Base-by-base conservation (phyloP, 1,140 invertebrate genomes). In the Ostrea edulis region DNA sequence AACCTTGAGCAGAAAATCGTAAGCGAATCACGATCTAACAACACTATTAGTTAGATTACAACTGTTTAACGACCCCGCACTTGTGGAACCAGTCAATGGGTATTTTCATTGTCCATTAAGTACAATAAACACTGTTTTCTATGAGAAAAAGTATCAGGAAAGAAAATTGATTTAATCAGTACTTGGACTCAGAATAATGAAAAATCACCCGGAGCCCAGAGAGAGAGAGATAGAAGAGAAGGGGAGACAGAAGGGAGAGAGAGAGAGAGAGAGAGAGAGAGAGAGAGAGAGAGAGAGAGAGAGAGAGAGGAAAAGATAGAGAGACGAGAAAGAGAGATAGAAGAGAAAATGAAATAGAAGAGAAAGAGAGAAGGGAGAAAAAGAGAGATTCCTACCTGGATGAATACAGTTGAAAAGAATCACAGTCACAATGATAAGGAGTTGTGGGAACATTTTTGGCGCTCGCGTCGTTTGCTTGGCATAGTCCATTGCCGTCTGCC, bases 81-180 rank as follows among this genome's bases (percentile, higher is more conserved):
- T n/a, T 17, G 20, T 20, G 17, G 55, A 62, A 62, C 55, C n/a
- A n/a, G n/a, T n/a, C n/a, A 17, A n/a, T 20, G 55, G n/a, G 7
- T 62, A 62, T 62, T 20, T 62, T 62, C 8, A 62, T 62, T 62
- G 14, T 62, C n/a, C n/a, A 62, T 17, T 29, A 29, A 29, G 22
- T 29, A 77, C 68, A 77, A 35, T 35, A 29, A 77, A 25, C 68
- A 77, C 12, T 77, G 68, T 35, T 77, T 77, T 77, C 25, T 29
- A 14, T 35, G 68, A 25, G n/a, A n/a, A n/a, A 35, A 62, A 77
- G 17, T 35, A 25, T 77, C 12, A 77, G 14, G n/a, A 77, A 8
- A 29, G 35, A 29, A 77, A 35, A 77, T 77, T 35, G 68, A 77
- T 77, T 77, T 77, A 14, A 77, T 35, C 29, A 25, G 35, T 44